Conservation (phyloP, 2,113 vertebrate species). For the Zonotrichia leucophrys region DNA sequence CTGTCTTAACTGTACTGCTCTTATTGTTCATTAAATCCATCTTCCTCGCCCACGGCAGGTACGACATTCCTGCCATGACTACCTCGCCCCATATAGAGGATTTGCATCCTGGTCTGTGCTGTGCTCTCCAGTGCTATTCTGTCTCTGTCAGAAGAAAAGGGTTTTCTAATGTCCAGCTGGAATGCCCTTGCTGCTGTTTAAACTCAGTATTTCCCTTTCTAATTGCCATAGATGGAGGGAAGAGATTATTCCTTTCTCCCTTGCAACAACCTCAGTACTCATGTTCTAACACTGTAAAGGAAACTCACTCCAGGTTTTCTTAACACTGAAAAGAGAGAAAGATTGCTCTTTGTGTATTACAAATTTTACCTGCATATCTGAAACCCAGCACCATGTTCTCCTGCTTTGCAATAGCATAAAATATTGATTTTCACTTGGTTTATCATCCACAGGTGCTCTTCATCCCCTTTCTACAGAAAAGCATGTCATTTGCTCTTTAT, state of each 20-base stretch:
- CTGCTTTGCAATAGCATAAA: neutral
- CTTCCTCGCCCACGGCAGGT: rapidly evolving
- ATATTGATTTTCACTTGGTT: neutral
- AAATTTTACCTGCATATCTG: neutral
- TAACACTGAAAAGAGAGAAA: neutral
- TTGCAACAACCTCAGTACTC: neutral
- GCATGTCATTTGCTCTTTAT: neutral
- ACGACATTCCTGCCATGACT: neutral
- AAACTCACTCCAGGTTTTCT: neutral
- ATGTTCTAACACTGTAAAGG: neutral
- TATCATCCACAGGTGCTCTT: neutral
- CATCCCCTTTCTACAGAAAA: neutral
- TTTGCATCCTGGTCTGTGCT: neutral
- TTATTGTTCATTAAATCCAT: neutral
- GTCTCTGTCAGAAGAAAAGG: neutral
- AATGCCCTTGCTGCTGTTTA: neutral
- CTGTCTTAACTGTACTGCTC: neutral
- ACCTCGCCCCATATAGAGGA: neutral
- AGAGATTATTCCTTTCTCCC: neutral
- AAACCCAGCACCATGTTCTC: neutral
- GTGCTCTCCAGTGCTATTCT: neutral
- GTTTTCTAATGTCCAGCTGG: neutral
- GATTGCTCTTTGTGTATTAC: neutral
- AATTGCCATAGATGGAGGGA: neutral
- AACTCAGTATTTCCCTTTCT: neutral